Conservation (phyloP, 2,888 invertebrate genomes). For the Nebria brevicollis region DNA sequence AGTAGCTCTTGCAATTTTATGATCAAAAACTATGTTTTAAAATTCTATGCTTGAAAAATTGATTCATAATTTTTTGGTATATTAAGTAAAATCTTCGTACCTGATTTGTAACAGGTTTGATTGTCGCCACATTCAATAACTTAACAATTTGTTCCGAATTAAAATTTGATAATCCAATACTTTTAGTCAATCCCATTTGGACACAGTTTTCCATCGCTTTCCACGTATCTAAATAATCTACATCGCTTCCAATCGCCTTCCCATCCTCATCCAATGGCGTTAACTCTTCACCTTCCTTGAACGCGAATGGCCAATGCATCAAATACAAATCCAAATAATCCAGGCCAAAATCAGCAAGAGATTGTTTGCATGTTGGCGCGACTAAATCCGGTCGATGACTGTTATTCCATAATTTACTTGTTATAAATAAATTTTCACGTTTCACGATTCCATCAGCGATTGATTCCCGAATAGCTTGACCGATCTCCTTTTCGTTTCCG, state of each 20-base stretch:
- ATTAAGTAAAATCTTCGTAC: neutral
- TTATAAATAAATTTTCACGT: slow-evolving; percentile 62
- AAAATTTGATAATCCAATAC: slow-evolving; percentile 77
- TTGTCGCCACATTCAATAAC: slow-evolving; percentile 64
- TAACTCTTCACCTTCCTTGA: slow-evolving; percentile 48
- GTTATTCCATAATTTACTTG: slow-evolving; percentile 69
- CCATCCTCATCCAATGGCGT: slow-evolving; percentile 21
- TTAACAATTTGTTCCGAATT: slow-evolving; percentile 71
- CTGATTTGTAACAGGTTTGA: slow-evolving; percentile 68
- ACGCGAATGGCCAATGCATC: slow-evolving; percentile 71
- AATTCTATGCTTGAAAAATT: too few relatives aligned
- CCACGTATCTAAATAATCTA: slow-evolving; percentile 72
- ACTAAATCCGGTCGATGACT: slow-evolving; percentile 67
- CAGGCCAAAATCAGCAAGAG: slow-evolving; percentile 64
- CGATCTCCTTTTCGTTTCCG: slow-evolving; percentile 58
- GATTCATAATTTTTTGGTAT: too few relatives aligned
- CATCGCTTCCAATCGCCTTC: slow-evolving; percentile 59
- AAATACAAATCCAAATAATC: slow-evolving; percentile 70
- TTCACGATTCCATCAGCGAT: slow-evolving; percentile 61
- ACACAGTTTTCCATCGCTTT: slow-evolving; percentile 71
- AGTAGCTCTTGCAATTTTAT: too few relatives aligned
- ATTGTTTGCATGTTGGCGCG: slow-evolving; percentile 63
- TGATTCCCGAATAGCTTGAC: slow-evolving; percentile 59
- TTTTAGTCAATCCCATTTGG: slow-evolving; percentile 67
- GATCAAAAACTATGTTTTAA: too few relatives aligned